Percentiles rank a stretch among this genome's conserved stretches.
These are phyloP conservation scores for Okapia johnstoni DNA, from an alignment of 2,113 vertebrate species.

Conservation along the genomic window DNA sequence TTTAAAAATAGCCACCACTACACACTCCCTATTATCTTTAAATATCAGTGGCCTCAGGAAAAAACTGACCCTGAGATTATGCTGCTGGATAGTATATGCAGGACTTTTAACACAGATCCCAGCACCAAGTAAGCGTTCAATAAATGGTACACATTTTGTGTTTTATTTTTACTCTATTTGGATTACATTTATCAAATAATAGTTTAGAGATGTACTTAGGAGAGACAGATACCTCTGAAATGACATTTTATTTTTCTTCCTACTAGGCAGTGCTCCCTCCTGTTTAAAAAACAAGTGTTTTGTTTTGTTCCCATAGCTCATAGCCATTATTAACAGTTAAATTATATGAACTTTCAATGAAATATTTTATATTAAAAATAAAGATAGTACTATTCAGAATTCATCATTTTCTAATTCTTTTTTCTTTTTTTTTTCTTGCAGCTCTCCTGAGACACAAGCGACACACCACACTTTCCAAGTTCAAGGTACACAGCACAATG, in stretches of 20 bases:
- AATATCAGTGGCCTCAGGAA: neutral
- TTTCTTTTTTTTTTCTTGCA: neutral
- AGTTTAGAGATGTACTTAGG: neutral
- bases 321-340: neutral
- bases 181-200: neutral
- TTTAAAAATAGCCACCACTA: neutral
- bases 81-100: neutral
- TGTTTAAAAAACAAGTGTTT: neutral
- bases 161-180: slow-evolving; percentile 2
- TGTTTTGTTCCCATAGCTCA: neutral
- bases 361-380: neutral
- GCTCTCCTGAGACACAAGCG: neutral
- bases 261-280: neutral
- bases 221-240: neutral
- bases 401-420: neutral
- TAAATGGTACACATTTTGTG: neutral
- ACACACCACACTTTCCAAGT: neutral
- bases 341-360: neutral
- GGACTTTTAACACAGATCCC: neutral
- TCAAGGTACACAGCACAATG: neutral
- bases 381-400: neutral
- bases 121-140: neutral
- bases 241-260: neutral
- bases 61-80: neutral
- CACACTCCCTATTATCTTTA: neutral